phyloP scores from a whole-genome alignment of 2,113 vertebrate genomes.

The Pristiophorus japonicus region DNA sequence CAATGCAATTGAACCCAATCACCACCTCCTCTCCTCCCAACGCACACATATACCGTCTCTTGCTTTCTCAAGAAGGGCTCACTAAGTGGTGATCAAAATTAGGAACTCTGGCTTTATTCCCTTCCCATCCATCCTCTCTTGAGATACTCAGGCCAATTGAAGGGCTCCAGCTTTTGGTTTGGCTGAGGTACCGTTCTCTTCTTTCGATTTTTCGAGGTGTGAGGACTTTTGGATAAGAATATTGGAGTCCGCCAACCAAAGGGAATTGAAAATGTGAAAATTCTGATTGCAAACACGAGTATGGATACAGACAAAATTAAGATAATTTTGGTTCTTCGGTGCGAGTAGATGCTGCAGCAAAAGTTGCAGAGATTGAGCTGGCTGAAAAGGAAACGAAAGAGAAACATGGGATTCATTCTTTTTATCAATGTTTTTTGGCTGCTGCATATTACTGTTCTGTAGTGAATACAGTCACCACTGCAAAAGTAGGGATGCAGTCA shows the following conservation, averaged over 20 bases:
- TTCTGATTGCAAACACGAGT: slow-evolving; percentile 95
- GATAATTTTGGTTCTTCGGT: slow-evolving; percentile 97
- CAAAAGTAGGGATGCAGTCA: background rate
- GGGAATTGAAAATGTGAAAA: slow-evolving; percentile 91
- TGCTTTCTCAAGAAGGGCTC: too few species aligned
- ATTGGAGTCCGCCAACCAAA: slow-evolving; percentile 98
- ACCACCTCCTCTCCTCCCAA: background rate
- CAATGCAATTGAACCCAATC: background rate
- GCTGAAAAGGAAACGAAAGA: slow-evolving; percentile 99
- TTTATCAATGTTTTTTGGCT: background rate
- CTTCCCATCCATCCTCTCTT: background rate
- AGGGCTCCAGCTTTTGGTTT: too few species aligned
- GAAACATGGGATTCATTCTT: slow-evolving; percentile 89
- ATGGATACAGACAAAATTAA: slow-evolving; percentile 99
- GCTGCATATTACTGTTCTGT: background rate
- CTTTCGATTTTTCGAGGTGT: background rate
- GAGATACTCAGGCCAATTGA: background rate
- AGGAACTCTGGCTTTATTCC: background rate
- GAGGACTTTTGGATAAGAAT: slow-evolving; percentile 77
- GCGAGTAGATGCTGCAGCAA: slow-evolving; percentile 91
- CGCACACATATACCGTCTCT: too few species aligned
- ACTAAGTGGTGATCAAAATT: too few species aligned
- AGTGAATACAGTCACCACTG: too few species aligned
- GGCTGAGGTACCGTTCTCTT: background rate
- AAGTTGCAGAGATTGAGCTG: slow-evolving; percentile 91